phyloP scores from a whole-genome alignment of 2,888 invertebrate species.

The Meta bourneti region DNA sequence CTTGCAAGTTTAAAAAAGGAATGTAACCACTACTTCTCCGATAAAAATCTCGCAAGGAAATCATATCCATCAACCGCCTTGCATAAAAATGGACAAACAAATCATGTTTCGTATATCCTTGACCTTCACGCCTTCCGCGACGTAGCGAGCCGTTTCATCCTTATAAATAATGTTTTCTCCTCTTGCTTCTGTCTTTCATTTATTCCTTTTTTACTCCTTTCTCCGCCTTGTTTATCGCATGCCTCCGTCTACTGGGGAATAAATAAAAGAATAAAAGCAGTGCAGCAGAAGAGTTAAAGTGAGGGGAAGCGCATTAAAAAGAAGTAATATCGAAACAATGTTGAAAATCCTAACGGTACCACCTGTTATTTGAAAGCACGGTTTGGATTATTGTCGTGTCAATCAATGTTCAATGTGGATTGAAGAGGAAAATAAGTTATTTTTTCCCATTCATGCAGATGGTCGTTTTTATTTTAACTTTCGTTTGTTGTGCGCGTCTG shows the following conservation, averaged over 20 bases:
- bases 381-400: constrained; percentile 65
- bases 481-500: not conserved
- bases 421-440: constrained; percentile 53
- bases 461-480: not conserved
- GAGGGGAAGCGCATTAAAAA: constrained; percentile 25
- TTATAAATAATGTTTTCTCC: constrained; percentile 18
- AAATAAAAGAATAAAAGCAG: constrained; percentile 18
- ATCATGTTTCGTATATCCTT: constrained; percentile 54
- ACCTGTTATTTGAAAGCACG: constrained; percentile 41
- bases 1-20: not conserved
- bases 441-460: constrained; percentile 44
- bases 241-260: constrained; percentile 42
- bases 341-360: constrained; percentile 65
- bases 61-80: constrained; percentile 45
- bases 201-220: constrained; percentile 5
- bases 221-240: constrained; percentile 57
- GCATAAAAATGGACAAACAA: constrained; percentile 48
- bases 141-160: constrained; percentile 11
- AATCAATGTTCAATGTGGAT: constrained; percentile 61
- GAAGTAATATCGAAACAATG: constrained; percentile 57
- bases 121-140: constrained; percentile 48
- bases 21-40: not conserved
- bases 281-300: not conserved
- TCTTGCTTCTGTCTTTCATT: constrained; percentile 22
- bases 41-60: constrained; percentile 18